Evolutionary conservation across 2,113 vertebrate species (phyloP).

Genomic region (Eurypyga helias): DNA sequence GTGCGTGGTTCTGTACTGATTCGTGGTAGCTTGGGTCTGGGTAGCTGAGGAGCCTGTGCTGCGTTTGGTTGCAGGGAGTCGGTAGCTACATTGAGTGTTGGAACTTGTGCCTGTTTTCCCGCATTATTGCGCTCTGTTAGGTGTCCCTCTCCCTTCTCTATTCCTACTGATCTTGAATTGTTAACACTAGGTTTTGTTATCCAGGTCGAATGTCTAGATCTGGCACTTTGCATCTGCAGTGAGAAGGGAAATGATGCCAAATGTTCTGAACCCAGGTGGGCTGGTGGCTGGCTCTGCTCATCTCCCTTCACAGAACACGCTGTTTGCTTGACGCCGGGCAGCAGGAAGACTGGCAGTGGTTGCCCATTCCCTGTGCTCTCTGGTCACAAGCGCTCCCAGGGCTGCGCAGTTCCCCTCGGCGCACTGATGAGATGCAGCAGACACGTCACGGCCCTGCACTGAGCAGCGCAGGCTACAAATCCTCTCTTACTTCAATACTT

Average conservation of each 20-base stretch:
- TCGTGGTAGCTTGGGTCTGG: fast-evolving
- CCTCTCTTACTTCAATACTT: background rate
- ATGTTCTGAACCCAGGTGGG: background rate
- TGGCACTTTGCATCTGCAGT: background rate
- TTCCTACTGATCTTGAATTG: background rate
- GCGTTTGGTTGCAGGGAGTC: background rate
- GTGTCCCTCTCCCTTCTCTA: background rate
- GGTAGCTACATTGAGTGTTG: background rate
- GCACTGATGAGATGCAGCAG: background rate
- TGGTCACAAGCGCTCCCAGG: background rate
- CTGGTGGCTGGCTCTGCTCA: background rate
- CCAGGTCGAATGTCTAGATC: background rate
- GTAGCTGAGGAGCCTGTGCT: background rate
- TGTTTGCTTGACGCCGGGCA: background rate
- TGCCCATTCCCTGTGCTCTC: background rate
- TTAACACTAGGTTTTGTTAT: background rate
- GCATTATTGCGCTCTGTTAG: fast-evolving
- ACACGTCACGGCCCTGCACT: fast-evolving
- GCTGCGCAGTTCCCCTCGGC: background rate
- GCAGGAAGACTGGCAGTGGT: background rate
- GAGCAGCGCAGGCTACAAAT: background rate
- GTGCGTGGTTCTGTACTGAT: fast-evolving
- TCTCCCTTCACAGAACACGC: background rate
- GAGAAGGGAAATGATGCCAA: background rate
- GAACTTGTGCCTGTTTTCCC: background rate